phyloP scores from a whole-genome alignment of 2,888 invertebrate genomes.

The Ormyrus pomaceus region DNA sequence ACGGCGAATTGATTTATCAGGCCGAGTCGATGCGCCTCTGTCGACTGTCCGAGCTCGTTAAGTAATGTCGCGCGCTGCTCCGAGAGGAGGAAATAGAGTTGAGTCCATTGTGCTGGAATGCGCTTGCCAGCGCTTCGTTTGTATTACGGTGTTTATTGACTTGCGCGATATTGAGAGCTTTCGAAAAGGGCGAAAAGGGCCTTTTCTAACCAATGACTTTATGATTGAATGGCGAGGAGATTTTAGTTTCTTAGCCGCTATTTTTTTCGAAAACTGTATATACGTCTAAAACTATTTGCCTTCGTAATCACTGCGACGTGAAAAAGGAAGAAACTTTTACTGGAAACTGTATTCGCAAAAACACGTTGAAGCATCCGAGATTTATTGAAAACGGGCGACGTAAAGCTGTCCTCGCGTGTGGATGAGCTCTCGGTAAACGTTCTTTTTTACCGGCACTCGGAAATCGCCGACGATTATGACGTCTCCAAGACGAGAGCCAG shows the following conservation, averaged over 20 bases:
- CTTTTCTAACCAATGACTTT: too few relatives aligned
- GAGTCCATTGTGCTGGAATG: too few relatives aligned
- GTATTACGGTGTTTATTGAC: too few relatives aligned
- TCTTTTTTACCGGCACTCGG: neutral
- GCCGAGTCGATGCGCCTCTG: conserved; percentile 24
- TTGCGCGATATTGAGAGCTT: too few relatives aligned
- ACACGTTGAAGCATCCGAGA: neutral
- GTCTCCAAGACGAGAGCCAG: conserved; percentile 12
- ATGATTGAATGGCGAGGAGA: too few relatives aligned
- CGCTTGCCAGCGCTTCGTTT: too few relatives aligned
- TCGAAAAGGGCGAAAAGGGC: too few relatives aligned
- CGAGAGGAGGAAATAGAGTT: neutral
- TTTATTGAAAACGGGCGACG: conserved; percentile 20
- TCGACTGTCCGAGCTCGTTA: conserved; percentile 32
- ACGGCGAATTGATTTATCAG: conserved; percentile 51
- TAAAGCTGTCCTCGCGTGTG: conserved; percentile 18
- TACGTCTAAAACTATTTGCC: too few relatives aligned
- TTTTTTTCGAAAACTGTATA: too few relatives aligned
- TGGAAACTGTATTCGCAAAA: neutral
- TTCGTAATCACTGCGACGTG: too few relatives aligned
- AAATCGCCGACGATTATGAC: conserved; percentile 35
- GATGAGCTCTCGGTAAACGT: neutral
- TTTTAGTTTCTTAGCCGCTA: too few relatives aligned
- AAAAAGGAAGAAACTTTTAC: too few relatives aligned
- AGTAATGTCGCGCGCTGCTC: conserved; percentile 13